Evolutionary conservation across 2,797 vertebrate species (phyloP).

Genomic region (Onychomys leucogaster): DNA sequence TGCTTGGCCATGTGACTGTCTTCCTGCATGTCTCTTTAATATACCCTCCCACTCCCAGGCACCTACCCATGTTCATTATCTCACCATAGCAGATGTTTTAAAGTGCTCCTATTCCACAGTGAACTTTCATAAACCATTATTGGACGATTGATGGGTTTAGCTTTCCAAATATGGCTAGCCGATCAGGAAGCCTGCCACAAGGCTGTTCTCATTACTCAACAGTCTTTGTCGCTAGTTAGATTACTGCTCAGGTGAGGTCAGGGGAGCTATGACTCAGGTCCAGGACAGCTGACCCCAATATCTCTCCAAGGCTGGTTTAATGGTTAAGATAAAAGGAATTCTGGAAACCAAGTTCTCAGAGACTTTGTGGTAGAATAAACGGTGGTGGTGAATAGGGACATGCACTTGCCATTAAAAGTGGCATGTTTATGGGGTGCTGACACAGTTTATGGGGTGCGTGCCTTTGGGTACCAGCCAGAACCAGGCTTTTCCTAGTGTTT

Average conservation of each 20-base stretch:
- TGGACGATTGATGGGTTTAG: background rate
- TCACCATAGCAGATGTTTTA: constrained; percentile 66
- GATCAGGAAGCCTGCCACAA: constrained; percentile 48
- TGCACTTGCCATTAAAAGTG: constrained; percentile 82
- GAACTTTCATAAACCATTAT: constrained; percentile 62
- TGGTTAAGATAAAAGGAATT: constrained; percentile 80
- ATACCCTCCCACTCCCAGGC: constrained; percentile 5
- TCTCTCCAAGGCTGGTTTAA: constrained; percentile 77
- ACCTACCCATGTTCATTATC: constrained; percentile 48
- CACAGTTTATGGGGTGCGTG: constrained; percentile 81
- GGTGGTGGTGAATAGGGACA: constrained; percentile 77
- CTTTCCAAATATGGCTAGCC: constrained; percentile 31
- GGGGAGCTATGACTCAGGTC: constrained; percentile 65
- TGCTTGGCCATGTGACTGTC: background rate
- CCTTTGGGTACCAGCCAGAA: constrained; percentile 78
- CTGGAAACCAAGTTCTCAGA: constrained; percentile 77
- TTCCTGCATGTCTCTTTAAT: constrained; percentile 17
- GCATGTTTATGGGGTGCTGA: constrained; percentile 84
- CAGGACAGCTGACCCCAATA: constrained; percentile 77
- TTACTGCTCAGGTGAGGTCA: constrained; percentile 74
- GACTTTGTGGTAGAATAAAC: constrained; percentile 78
- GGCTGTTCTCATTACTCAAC: constrained; percentile 67
- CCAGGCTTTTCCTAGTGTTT: constrained; percentile 79
- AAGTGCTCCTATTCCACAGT: constrained; percentile 24
- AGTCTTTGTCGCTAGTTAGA: constrained; percentile 64